Conservation (phyloP, 92 coral and sea anemone genomes). For the Plumapathes pennacea region DNA sequence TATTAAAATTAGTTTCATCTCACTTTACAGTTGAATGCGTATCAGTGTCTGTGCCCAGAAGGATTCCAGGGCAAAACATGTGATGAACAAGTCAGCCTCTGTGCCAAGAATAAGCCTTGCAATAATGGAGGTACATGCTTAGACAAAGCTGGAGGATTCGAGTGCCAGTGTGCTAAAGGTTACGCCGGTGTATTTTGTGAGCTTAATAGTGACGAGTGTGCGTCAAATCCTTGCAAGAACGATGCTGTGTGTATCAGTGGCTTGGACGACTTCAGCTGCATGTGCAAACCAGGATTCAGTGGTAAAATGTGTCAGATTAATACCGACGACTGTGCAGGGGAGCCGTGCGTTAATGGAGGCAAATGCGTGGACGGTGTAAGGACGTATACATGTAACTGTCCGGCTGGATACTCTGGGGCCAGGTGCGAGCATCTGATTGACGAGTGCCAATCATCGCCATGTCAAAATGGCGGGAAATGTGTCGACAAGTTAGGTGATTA, state of each 20-base stretch:
- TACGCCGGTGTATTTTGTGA: conserved; percentile 73
- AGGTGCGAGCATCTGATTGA: conserved; percentile 55
- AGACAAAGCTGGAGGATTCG: conserved; percentile 63
- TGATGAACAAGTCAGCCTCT: conserved; percentile 66
- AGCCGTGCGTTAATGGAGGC: conserved; percentile 71
- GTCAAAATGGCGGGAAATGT: conserved; percentile 72
- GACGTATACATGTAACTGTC: conserved; percentile 56
- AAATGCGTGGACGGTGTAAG: conserved; percentile 57
- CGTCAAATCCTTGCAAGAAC: conserved; percentile 62
- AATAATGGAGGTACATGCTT: conserved; percentile 64
- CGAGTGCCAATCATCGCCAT: conserved; percentile 60
- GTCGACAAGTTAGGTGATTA: conserved; percentile 54
- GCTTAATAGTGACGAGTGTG: conserved; percentile 48
- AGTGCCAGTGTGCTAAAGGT: conserved; percentile 68
- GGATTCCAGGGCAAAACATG: conserved; percentile 74
- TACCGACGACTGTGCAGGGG: conserved; percentile 72
- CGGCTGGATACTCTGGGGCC: conserved; percentile 55
- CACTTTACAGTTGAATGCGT: conserved; percentile 19
- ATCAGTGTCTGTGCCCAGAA: conserved; percentile 63
- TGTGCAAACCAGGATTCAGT: conserved; percentile 38
- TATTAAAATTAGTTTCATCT: no score
- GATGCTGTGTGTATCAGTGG: conserved; percentile 54
- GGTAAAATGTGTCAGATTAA: conserved; percentile 60
- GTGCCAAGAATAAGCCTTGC: conserved; percentile 59
- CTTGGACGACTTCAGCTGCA: conserved; percentile 31